Percentiles rank a stretch among this genome's conserved stretches.
Conservation (phyloP, 2,113 vertebrate genomes). For the Parus major region DNA sequence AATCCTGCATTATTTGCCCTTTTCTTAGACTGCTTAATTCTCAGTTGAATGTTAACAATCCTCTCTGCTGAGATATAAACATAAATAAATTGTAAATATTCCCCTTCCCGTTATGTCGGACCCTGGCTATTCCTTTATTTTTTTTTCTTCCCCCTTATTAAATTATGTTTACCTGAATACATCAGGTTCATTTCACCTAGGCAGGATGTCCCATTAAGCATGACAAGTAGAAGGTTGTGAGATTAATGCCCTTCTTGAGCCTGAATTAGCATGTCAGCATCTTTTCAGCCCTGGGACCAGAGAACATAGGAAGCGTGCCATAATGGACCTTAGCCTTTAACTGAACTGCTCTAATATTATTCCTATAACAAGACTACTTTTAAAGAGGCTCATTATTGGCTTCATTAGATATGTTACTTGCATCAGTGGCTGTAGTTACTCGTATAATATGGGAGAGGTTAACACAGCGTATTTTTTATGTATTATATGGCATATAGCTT, state of each 20-base stretch:
- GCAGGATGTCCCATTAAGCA: slow-evolving; percentile 84
- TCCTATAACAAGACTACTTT: slow-evolving; percentile 86
- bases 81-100: slow-evolving; percentile 53
- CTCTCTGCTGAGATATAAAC: not conserved
- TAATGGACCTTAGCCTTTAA: slow-evolving; percentile 81
- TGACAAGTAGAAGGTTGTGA: slow-evolving; percentile 80
- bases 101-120: slow-evolving; percentile 1
- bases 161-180: slow-evolving; percentile 85
- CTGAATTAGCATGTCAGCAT: slow-evolving; percentile 82
- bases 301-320: slow-evolving; percentile 68
- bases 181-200: slow-evolving; percentile 83
- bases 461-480: slow-evolving; percentile 84
- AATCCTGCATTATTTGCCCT: not conserved
- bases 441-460: slow-evolving; percentile 82
- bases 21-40: not conserved
- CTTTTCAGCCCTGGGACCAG: slow-evolving; percentile 75
- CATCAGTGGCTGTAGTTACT: slow-evolving; percentile 85
- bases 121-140: slow-evolving; percentile 51
- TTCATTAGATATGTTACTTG: slow-evolving; percentile 90
- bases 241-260: slow-evolving; percentile 83
- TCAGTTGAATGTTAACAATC: not conserved
- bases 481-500: slow-evolving; percentile 82
- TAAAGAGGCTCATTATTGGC: slow-evolving; percentile 91
- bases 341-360: slow-evolving; percentile 82
- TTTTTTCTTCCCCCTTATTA: slow-evolving; percentile 69